Evolutionary conservation across 2,888 invertebrate species (phyloP), one percentile per base, ranked within the genome.

Genomic region (Euzophera pinguis): DNA sequence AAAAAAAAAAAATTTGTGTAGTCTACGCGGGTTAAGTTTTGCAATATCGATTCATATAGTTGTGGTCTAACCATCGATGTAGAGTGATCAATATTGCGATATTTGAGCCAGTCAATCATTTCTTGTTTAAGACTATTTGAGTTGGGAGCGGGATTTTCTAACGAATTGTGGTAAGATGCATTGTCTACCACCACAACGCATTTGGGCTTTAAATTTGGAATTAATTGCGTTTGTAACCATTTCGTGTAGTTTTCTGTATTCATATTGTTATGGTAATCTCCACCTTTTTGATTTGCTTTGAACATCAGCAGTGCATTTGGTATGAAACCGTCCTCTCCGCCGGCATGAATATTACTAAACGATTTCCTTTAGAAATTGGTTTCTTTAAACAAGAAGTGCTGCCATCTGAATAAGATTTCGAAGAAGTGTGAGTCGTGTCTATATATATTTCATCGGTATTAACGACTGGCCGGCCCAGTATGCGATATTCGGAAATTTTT

Each of bases 181-280:
- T 68, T 63, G 29, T 60, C 59, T 7, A 63, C 16, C 14, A 64
- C n/a, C n/a, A n/a, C 57, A 10, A 67, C 50, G 1, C 60, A 57
- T 42, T 54, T 60, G 2, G 55, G 50, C 5, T 58, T 56, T 9
- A 68, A 41, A 53, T 68, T 71, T n/a, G 67, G 65, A 0, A 71
- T 27, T 10, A 73, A 35, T 49, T 69, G 53, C 1, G 47, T 57
- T 9, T 54, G 48, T 1, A 72, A 17, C 69, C 69, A 73, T 14
- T 60, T 60, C 22, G 52, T 50, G 48, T 60, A 65, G 54, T 64
- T 65, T 5, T 39, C 50, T 1, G 9, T 52, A 55, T 63, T 70
- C 65, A 71, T 68, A n/a, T 69, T 59, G 32, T 61, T 60, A 10
- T 68, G 63, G n/a, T n/a, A n/a, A n/a, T n/a, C n/a, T n/a, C n/a